These are phyloP conservation scores for Philonicus albiceps DNA, from an alignment of 2,888 invertebrate species.

Conservation along the genomic window DNA sequence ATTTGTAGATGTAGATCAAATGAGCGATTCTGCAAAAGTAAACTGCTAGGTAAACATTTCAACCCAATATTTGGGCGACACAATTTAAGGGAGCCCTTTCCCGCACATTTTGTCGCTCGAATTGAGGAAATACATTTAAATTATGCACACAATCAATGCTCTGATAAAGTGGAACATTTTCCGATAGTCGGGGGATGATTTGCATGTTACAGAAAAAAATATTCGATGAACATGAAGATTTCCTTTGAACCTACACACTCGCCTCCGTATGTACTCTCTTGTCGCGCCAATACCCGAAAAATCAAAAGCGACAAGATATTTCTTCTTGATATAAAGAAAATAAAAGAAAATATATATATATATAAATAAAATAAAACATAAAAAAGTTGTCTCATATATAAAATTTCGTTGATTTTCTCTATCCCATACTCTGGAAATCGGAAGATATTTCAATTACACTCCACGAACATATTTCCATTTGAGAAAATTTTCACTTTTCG, in stretches of 20 bases:
- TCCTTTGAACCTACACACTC: neutral
- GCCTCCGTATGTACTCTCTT: neutral
- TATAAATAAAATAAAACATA: no score
- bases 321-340: neutral
- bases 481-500: neutral
- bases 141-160: neutral
- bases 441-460: neutral
- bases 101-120: neutral
- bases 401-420: neutral
- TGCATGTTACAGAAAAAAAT: neutral
- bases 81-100: neutral
- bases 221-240: neutral
- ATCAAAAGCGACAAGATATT: neutral
- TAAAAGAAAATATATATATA: no score
- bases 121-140: neutral
- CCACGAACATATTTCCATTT: neutral
- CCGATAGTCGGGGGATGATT: neutral
- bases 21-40: neutral
- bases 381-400: neutral
- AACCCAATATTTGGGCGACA: neutral
- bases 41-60: neutral
- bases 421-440: neutral
- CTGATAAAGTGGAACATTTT: neutral
- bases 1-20: neutral
- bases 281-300: neutral